Conservation (phyloP, 2,113 vertebrate genomes). For the Sakesphorus luctuosus region DNA sequence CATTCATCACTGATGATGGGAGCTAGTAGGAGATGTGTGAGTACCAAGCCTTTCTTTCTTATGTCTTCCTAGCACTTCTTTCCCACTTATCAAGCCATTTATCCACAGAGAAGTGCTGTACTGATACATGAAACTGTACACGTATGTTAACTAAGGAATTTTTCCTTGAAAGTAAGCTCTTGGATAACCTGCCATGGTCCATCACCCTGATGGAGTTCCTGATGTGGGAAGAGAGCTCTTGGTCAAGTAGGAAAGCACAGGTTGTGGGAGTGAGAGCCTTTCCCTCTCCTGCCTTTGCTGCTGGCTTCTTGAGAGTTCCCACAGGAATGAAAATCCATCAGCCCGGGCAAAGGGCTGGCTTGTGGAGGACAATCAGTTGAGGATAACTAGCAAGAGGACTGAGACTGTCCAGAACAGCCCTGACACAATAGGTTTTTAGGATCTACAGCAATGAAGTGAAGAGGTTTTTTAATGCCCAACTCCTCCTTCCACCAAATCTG, state of each 20-base stretch:
- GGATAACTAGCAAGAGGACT: not conserved
- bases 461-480: not conserved
- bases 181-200: not conserved
- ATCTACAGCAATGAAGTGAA: not conserved
- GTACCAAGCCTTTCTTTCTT: not conserved
- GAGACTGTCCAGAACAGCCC: not conserved
- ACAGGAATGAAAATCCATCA: not conserved
- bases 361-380: not conserved
- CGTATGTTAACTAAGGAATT: not conserved
- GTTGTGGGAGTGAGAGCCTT: accelerated
- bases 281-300: not conserved
- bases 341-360: not conserved
- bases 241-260: not conserved
- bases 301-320: not conserved
- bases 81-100: not conserved
- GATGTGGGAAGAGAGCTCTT: not conserved
- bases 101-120: not conserved
- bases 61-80: not conserved
- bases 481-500: not conserved
- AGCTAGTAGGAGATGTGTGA: not conserved
- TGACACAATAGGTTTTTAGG: not conserved
- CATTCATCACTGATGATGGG: not conserved
- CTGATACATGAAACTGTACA: not conserved
- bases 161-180: not conserved
- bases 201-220: not conserved